Evolutionary conservation across 2,113 vertebrate genomes (phyloP).

Genomic region (Lates calcarifer): DNA sequence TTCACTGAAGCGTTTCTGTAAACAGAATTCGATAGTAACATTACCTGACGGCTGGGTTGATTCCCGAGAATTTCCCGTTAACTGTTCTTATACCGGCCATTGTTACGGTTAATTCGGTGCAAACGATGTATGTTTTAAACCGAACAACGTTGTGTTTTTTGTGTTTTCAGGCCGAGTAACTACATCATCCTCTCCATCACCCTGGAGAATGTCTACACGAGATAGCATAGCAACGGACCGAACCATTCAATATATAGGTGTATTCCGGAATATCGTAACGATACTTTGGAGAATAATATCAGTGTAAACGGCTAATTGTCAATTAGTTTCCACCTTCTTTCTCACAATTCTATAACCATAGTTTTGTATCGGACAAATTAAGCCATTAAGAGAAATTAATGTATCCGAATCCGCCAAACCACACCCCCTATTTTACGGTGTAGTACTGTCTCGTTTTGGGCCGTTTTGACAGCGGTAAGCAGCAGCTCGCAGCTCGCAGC

Average conservation of each 20-base stretch:
- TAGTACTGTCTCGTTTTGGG: constrained; percentile 50
- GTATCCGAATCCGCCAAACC: background rate
- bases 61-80: constrained; percentile 71
- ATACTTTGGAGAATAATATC: background rate
- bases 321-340: rapidly evolving
- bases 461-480: constrained; percentile 50
- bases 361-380: rapidly evolving
- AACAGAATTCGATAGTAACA: constrained; percentile 1
- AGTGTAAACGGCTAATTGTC: background rate
- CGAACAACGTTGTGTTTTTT: background rate
- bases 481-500: too few species aligned
- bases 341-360: rapidly evolving
- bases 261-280: background rate
- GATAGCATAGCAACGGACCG: constrained; percentile 77
- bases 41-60: constrained; percentile 84
- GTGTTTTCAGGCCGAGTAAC: constrained; percentile 29
- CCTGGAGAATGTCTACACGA: constrained; percentile 65
- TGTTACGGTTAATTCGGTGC: background rate
- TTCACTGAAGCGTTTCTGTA: constrained; percentile 1
- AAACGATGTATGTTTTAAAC: constrained; percentile 24
- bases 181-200: constrained; percentile 73
- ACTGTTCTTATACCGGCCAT: constrained; percentile 80
- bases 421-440: background rate
- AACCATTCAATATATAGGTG: constrained; percentile 61
- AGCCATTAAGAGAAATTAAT: rapidly evolving